A percentile compares a stretch with the other conserved stretches of the same genome.
These are phyloP conservation scores for Scytalopus superciliaris DNA, from an alignment of 2,113 vertebrate species.

Conservation along the genomic window DNA sequence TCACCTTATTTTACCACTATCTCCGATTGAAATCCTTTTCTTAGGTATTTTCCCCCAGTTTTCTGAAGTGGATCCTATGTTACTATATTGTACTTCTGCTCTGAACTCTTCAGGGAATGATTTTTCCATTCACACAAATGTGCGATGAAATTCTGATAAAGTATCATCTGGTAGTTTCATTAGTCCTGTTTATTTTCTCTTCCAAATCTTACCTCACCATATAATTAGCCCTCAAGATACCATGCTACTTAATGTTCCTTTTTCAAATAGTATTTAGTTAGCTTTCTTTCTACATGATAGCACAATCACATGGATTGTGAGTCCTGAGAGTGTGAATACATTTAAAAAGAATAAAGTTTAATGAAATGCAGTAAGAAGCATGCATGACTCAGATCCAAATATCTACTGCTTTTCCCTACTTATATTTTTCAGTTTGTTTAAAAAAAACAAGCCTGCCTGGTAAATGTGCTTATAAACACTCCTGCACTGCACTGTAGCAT, in stretches of 20 bases:
- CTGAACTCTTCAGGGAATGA: not conserved
- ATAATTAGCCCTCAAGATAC: constrained; percentile 13
- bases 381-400: constrained; percentile 22
- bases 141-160: not conserved
- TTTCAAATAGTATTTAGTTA: not conserved
- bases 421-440: not conserved
- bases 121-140: not conserved
- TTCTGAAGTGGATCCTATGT: not conserved
- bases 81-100: not conserved
- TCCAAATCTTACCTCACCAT: not conserved
- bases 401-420: not conserved
- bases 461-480: not conserved
- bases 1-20: not conserved
- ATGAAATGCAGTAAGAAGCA: not conserved
- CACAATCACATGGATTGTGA: constrained; percentile 42
- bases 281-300: not conserved
- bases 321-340: not conserved
- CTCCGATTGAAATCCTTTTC: not conserved
- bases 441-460: not conserved
- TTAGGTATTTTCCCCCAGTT: not conserved
- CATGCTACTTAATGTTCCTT: not conserved
- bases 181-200: constrained; percentile 13
- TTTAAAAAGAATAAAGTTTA: constrained; percentile 49
- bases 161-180: not conserved
- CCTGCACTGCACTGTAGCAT: not conserved